A percentile compares a stretch with the other conserved stretches of the same genome.
These are phyloP conservation scores for Apis mellifera DNA, from an alignment of 1,140 invertebrate genomes.

Conservation along the genomic window Amel_HAv3.1 CM009931.2:3488001-3488500, in stretches of 20 bases:
- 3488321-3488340: conserved; percentile 32
- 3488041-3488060: background rate
- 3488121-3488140: too few relatives aligned
- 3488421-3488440: conserved; percentile 39
- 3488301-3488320: background rate
- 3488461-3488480: conserved; percentile 45
- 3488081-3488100: too few relatives aligned
- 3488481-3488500: conserved; percentile 52
- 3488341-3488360: background rate
- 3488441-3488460: conserved; percentile 56
- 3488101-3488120: too few relatives aligned
- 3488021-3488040: too few relatives aligned
- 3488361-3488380: conserved; percentile 25
- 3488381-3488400: conserved; percentile 23
- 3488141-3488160: too few relatives aligned
- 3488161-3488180: too few relatives aligned
- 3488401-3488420: conserved; percentile 42
- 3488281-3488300: conserved; percentile 9
- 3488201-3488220: too few relatives aligned
- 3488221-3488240: too few relatives aligned
- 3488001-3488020: background rate
- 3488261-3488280: background rate
- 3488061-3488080: too few relatives aligned
- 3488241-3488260: background rate
- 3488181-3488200: too few relatives aligned